These are phyloP conservation scores for Alosa sapidissima DNA, from an alignment of 2,797 vertebrate genomes.

Conservation along the genomic window DNA sequence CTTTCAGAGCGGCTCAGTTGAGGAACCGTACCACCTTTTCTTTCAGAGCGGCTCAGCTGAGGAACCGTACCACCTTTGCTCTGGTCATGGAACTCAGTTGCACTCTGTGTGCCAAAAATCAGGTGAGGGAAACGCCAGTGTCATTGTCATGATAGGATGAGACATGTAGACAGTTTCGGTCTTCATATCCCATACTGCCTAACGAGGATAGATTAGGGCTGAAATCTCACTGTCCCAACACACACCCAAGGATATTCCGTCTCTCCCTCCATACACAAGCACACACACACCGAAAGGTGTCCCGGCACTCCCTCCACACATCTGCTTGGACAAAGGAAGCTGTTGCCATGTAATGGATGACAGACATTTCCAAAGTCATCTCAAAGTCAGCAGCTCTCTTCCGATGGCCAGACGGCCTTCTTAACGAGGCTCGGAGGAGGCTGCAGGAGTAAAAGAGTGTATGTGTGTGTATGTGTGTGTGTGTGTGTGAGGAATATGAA, in stretches of 20 bases:
- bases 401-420: background rate
- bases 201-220: background rate
- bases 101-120: background rate
- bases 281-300: background rate
- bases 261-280: background rate
- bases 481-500: slow-evolving; percentile 6
- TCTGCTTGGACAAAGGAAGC: background rate
- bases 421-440: background rate
- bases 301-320: background rate
- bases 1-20: too few relatives aligned
- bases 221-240: background rate
- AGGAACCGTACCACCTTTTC: too few relatives aligned
- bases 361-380: background rate
- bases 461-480: slow-evolving; percentile 10
- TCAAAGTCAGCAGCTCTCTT: background rate
- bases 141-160: background rate
- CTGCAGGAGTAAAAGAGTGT: slow-evolving; percentile 1
- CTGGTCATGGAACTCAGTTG: too few relatives aligned
- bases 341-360: slow-evolving; percentile 12
- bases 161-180: background rate
- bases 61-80: background rate
- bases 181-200: background rate
- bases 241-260: too few relatives aligned
- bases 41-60: background rate
- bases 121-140: background rate